These are phyloP conservation scores for Lagria hirta DNA, from an alignment of 2,888 invertebrate genomes.

Conservation along the genomic window DNA sequence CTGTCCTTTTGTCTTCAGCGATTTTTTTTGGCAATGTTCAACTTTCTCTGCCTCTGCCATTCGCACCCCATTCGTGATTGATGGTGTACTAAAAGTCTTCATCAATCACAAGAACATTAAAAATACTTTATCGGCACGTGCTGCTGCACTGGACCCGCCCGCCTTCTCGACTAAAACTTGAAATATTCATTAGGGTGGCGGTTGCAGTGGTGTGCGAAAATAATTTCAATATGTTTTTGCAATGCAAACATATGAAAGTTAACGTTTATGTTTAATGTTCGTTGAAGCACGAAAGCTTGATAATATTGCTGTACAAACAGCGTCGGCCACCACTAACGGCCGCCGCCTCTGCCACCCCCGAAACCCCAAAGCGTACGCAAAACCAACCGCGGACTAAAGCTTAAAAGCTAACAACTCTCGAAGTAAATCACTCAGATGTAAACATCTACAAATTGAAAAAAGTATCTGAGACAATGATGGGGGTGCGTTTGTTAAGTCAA, in stretches of 20 bases:
- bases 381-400: conserved; percentile 34
- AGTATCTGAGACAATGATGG: no score
- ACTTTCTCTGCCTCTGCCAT: conserved; percentile 9
- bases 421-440: conserved; percentile 13
- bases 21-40: no score
- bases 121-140: conserved; percentile 20
- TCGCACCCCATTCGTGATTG: conserved; percentile 20
- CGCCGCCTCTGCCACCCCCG: no score
- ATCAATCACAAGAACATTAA: conserved; percentile 24
- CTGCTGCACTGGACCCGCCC: conserved; percentile 13
- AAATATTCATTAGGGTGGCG: conserved; percentile 2
- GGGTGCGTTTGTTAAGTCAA: no score
- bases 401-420: conserved; percentile 31
- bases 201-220: conserved; percentile 16
- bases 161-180: no score
- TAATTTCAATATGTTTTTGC: conserved; percentile 27
- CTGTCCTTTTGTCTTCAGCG: no score
- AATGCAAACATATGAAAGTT: conserved; percentile 29
- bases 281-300: conserved; percentile 37
- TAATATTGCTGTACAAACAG: conserved; percentile 39
- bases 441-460: conserved; percentile 9
- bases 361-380: conserved; percentile 40
- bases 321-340: conserved; percentile 27
- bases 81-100: conserved; percentile 28
- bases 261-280: conserved; percentile 32